phyloP scores from a whole-genome alignment of 2,888 invertebrate species.

The Agrochola litura region DNA sequence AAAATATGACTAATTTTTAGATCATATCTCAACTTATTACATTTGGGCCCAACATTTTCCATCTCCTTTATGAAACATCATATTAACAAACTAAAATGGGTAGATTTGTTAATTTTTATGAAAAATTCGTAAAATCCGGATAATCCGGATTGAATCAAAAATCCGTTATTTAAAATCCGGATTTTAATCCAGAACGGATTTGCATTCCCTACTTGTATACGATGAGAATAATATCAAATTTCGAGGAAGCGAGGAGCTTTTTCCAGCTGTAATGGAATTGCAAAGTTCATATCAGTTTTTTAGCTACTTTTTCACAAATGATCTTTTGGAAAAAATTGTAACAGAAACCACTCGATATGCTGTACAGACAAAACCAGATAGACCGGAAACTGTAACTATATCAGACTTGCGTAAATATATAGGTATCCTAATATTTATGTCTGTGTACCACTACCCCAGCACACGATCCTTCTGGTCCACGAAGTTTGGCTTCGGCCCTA shows the following conservation, averaged over 20 bases:
- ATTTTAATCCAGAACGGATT: no score
- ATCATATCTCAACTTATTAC: no score
- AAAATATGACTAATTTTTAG: no score
- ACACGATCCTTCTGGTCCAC: conserved; percentile 62
- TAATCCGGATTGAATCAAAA: no score
- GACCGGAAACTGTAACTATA: neutral
- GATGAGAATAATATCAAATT: conserved; percentile 54
- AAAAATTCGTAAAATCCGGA: no score
- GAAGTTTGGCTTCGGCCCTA: conserved; percentile 52
- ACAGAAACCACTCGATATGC: conserved; percentile 12
- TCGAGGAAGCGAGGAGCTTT: conserved; percentile 42
- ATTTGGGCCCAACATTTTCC: no score
- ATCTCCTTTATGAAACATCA: no score
- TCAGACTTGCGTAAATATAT: conserved; percentile 11
- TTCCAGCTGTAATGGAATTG: conserved; percentile 51
- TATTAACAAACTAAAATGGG: no score
- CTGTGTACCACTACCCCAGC: conserved; percentile 62
- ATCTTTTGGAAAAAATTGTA: conserved; percentile 52
- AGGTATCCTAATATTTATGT: conserved; percentile 52
- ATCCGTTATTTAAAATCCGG: no score
- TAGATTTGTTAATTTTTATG: no score
- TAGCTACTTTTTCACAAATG: conserved; percentile 51
- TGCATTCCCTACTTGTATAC: conserved; percentile 27
- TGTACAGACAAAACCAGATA: neutral
- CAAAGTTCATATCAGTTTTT: conserved; percentile 55